Evolutionary conservation across 2,888 invertebrate genomes (phyloP), one percentile per base, ranked within the genome.

Genomic region (Amiota minor): DNA sequence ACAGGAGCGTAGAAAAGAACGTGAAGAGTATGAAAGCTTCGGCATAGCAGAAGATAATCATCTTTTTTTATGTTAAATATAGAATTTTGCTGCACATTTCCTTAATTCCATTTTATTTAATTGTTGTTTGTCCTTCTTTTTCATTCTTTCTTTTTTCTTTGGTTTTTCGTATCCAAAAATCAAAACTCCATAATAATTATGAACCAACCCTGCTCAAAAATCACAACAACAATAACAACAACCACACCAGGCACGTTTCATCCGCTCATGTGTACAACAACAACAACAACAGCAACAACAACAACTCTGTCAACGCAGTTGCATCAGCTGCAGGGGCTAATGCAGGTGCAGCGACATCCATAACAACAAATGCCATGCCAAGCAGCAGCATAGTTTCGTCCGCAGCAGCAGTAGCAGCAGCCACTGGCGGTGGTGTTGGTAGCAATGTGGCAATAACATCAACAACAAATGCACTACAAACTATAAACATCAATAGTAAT

Each of bases 261-360:
- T 72, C 79, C 11, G 61, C 80, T 12, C 81, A 81, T 76, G 69
- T 72, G 49, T 83, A 82, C 75, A 82, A 76, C 76, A 82, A 35
- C 35, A 35, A 35, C 35, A 35, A 35, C 3, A 23, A 23, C 23
- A 23, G 3, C 1, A 23, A 23, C 35, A 82, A 76, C 76, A 82
- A 35, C 35, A 35, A 59, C 11, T 9, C 59, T 18, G 59, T 20
- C 59, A 9, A 16, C 59, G 20, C 59, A 20, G 20, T 16, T 59
- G 59, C 59, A 16, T 16, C 18, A 49, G 18, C 59, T 59, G 59
- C 59, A 16, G 59, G 49, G 23, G 18, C 59, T 20, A 20, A 20
- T 11, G 20, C 59, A 16, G 59, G 46, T 9, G 70, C 59, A 16
- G 59, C 16, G 20, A 59, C 68, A 16, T 68, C 72, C 23, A 20